phyloP scores from a whole-genome alignment of 2,888 invertebrate species.

The Octonoba sinensis region DNA sequence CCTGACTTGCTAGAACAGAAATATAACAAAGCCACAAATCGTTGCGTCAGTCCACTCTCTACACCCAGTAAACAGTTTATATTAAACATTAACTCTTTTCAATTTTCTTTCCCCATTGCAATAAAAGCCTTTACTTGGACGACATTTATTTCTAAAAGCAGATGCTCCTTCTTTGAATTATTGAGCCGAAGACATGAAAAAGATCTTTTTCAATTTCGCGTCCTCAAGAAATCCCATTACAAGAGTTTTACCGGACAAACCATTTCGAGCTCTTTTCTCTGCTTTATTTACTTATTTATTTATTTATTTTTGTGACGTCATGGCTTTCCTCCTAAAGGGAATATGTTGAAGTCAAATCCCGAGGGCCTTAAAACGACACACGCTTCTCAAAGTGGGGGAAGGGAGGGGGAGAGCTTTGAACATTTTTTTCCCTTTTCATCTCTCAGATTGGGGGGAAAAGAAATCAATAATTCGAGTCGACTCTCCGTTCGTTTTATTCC shows the following conservation, averaged over 20 bases:
- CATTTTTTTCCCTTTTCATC: conserved; percentile 18
- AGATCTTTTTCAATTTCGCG: conserved; percentile 61
- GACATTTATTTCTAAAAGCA: conserved; percentile 57
- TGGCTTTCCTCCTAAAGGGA: conserved; percentile 10
- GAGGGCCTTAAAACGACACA: conserved; percentile 38
- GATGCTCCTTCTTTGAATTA: conserved; percentile 57
- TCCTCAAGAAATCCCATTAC: conserved; percentile 53
- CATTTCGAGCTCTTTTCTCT: conserved; percentile 20
- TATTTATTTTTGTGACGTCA: conserved; percentile 52
- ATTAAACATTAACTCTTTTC: conserved; percentile 24
- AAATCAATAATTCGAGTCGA: conserved; percentile 49
- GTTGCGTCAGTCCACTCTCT: too few species aligned
- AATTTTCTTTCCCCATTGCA: conserved; percentile 19
- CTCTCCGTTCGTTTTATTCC: conserved; percentile 20
- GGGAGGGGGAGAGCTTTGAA: neutral
- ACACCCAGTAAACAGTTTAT: conserved; percentile 6
- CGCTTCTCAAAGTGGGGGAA: conserved; percentile 11
- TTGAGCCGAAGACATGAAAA: conserved; percentile 58
- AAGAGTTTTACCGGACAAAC: conserved; percentile 57
- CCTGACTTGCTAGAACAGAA: too few species aligned
- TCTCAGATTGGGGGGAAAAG: conserved; percentile 23
- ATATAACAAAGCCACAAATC: too few species aligned
- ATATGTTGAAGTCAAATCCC: conserved; percentile 46
- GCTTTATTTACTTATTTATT: conserved; percentile 49
- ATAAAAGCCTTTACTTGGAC: conserved; percentile 34